Base-by-base conservation (phyloP, 2,888 invertebrate genomes). In the Cephus rjabovi region DNA sequence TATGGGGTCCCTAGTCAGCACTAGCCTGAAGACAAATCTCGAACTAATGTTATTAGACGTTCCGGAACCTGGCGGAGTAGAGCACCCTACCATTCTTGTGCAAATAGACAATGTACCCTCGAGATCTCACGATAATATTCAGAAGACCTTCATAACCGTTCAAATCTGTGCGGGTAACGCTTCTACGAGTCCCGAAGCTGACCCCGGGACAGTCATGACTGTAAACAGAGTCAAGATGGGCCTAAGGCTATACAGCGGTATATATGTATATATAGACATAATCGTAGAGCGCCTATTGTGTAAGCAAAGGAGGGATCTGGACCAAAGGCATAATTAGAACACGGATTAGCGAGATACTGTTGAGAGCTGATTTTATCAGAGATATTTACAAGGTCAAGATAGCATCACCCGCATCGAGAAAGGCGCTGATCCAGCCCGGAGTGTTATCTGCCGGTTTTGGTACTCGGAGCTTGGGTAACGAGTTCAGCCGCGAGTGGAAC, bases 11-110 rank as follows among this genome's bases (percentile, higher is more conserved):
- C 76, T 75, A 35, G 71, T 69, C 74, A 81, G 79, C 79, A 35
- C 30, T 78, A 78, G 78, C 83, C 84, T 69, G 79, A 82, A 86
- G 86, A 86, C 86, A 86, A 85, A 86, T 86, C 86, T 82, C 81
- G 77, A 82, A 82, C 81, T 86, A 85, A 86, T 84, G 83, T 86
- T 80, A 84, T 86, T 86, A 86, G 86, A 80, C 76, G 83, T 81
- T 86, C 83, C 84, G 84, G 85, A 86, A 79, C 71, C 31, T 35
- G 1, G 56, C 34, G n/a, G 73, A 34, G 23, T 34, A 34, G 33
- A 31, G n/a, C 30, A 74, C 40, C 76, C 77, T 80, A 76, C 80
- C 80, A 69, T 77, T 77, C 81, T 80, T 83, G 69, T 79, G 79
- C 81, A 86, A 84, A 84, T 83, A 84, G 86, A 86, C 86, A 86